phyloP scores from a whole-genome alignment of 2,113 vertebrate genomes.

The Jacana jacana region DNA sequence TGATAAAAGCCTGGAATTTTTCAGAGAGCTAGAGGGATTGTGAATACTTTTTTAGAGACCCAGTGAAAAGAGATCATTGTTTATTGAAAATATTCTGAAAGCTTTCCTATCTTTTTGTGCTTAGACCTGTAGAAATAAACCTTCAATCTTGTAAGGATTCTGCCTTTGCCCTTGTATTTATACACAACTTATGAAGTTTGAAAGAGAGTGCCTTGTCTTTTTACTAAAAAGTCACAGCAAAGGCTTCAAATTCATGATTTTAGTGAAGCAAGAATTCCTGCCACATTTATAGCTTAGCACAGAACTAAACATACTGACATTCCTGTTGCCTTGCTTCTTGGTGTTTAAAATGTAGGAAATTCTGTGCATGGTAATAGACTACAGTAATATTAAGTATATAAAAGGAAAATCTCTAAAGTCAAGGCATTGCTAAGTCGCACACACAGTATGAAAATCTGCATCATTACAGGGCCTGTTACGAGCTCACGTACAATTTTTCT shows the following conservation, averaged over 20 bases:
- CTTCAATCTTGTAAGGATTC: neutral
- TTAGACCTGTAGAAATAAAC: neutral
- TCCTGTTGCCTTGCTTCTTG: neutral
- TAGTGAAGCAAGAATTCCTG: neutral
- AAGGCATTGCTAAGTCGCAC: neutral
- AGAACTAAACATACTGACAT: neutral
- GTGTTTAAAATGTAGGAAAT: neutral
- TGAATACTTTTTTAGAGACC: neutral
- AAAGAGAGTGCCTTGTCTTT: neutral
- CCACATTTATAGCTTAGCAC: neutral
- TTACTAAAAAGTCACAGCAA: neutral
- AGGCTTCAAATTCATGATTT: neutral
- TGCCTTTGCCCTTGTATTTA: neutral
- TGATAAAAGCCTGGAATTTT: neutral
- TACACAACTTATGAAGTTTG: neutral
- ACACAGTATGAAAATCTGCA: accelerated
- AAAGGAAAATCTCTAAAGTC: neutral
- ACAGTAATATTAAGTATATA: neutral
- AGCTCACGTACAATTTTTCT: neutral
- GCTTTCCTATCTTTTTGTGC: neutral
- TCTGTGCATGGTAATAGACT: neutral
- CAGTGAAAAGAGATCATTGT: neutral
- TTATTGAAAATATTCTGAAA: neutral
- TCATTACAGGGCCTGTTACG: neutral
- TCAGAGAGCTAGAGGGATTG: neutral